Base-by-base conservation (phyloP, 2,888 invertebrate genomes). In the Parnassius apollo region DNA sequence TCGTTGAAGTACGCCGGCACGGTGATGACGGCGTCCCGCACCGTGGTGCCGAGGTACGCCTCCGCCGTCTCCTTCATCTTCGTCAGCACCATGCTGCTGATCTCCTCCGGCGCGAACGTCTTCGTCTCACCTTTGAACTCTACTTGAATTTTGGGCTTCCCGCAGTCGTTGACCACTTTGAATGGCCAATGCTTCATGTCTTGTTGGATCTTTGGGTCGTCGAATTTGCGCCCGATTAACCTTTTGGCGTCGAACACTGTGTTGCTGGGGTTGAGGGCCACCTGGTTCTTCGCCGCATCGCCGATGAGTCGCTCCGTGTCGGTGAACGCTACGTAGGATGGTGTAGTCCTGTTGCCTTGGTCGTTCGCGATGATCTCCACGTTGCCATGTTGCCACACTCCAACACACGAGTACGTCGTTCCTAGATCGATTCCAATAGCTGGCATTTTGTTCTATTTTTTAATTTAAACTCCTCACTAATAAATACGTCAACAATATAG, bases 301-400 rank as follows among this genome's bases (percentile, higher is more conserved):
- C 97, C 97, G 72, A 97, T 96, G 46, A 97, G 91, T 57, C 97
- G 92, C 83, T 97, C 96, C 3, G 94, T 95, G 71, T 97, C 96
- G 25, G 96, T 96, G 55, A 42, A 51, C 7, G 51, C 51, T 12
- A 51, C 51, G 51, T 95, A 95, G 61, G 94, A 94, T 18, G 95
- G 95, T 65, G 95, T 95, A 11, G 95, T 95, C 71, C 95, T 85
- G 89, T 97, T 97, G 51, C 51, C 51, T 25, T 97, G 96, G 88
- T 96, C 96, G 85, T 97, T 97, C 83, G 96, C 96, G 88, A 96
- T 96, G 85, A 96, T 96, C 91, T 96, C 96, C 78, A 97, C 96
- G 91, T 96, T 96, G 70, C 97, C 97, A 90, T 97, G 96, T 77
- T 89, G 90, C 82, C 82, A 90, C 22, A 90, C 89, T 65, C 88